Conservation (phyloP, 1,140 invertebrate genomes). For the Hycleus phaleratus region DNA sequence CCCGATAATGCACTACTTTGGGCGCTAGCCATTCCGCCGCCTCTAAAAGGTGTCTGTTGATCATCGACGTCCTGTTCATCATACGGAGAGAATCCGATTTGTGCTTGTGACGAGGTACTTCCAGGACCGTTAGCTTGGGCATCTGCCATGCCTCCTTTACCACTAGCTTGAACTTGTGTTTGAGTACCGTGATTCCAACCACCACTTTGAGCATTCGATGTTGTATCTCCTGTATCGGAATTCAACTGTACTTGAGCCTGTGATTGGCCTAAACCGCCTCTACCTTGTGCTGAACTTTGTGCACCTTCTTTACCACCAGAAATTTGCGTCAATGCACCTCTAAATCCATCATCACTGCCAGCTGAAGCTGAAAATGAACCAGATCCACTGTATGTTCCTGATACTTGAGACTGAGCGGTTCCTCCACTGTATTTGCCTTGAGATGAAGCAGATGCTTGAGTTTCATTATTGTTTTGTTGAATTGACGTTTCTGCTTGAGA, state of each 20-base stretch:
- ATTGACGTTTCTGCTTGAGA: conserved; percentile 68
- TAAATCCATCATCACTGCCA: conserved; percentile 64
- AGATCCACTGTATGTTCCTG: conserved; percentile 63
- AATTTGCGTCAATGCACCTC: conserved; percentile 64
- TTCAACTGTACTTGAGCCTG: conserved; percentile 69
- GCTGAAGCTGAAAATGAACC: conserved; percentile 76
- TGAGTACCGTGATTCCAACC: conserved; percentile 67
- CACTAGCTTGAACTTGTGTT: conserved; percentile 66
- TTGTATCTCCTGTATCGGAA: conserved; percentile 61
- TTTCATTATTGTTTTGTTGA: conserved; percentile 58
- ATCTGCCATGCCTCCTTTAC: conserved; percentile 72
- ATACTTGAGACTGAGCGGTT: conserved; percentile 69
- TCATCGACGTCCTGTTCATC: conserved; percentile 47
- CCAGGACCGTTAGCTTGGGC: conserved; percentile 75
- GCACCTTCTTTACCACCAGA: conserved; percentile 65
- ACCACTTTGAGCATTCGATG: conserved; percentile 64
- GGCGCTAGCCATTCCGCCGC: conserved; percentile 67
- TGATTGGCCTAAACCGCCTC: conserved; percentile 62
- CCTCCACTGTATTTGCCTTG: conserved; percentile 64
- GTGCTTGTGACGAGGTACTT: conserved; percentile 75
- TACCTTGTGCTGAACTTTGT: conserved; percentile 64
- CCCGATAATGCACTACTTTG: conserved; percentile 64
- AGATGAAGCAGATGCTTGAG: conserved; percentile 62
- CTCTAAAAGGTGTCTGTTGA: conserved; percentile 51
- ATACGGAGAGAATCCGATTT: conserved; percentile 74